Evolutionary conservation across 2,113 vertebrate species (phyloP).

Genomic region (Mobula hypostoma): DNA sequence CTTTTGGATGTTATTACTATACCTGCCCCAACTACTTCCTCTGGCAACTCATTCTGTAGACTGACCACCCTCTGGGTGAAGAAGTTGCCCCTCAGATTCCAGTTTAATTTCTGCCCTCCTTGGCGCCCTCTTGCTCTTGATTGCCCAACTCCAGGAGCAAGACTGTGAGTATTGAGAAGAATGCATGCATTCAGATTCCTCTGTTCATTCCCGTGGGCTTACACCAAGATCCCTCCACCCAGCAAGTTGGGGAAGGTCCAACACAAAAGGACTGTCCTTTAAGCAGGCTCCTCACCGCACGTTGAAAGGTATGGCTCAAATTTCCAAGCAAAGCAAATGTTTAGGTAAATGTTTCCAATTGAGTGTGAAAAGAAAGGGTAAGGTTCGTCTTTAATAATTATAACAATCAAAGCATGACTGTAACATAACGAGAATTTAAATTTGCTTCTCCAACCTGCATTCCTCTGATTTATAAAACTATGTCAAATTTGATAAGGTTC

Average conservation of each 20-base stretch:
- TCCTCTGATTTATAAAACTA: conserved; percentile 30
- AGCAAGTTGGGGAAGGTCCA: not conserved
- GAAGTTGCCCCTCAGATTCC: too few species aligned
- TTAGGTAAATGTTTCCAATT: not conserved
- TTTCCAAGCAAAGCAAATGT: not conserved
- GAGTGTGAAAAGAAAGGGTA: conserved; percentile 31
- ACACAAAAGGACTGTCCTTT: not conserved
- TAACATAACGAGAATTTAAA: not conserved
- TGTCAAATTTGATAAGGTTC: conserved; percentile 34
- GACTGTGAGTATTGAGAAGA: too few species aligned
- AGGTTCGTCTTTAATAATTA: conserved; percentile 26
- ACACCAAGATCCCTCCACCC: not conserved
- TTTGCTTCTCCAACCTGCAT: conserved; percentile 22
- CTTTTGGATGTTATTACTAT: too few species aligned
- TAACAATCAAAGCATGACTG: conserved; percentile 28
- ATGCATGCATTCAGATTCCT: too few species aligned
- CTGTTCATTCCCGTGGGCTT: too few species aligned
- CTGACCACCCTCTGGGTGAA: too few species aligned
- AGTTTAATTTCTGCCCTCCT: too few species aligned
- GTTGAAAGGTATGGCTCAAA: too few species aligned
- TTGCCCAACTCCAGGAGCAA: too few species aligned
- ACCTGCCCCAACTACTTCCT: too few species aligned
- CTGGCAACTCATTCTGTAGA: too few species aligned
- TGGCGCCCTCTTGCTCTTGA: too few species aligned
- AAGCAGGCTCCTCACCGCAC: not conserved